Evolutionary conservation across 2,113 vertebrate species (phyloP).

Genomic region (Sardina pilchardus): DNA sequence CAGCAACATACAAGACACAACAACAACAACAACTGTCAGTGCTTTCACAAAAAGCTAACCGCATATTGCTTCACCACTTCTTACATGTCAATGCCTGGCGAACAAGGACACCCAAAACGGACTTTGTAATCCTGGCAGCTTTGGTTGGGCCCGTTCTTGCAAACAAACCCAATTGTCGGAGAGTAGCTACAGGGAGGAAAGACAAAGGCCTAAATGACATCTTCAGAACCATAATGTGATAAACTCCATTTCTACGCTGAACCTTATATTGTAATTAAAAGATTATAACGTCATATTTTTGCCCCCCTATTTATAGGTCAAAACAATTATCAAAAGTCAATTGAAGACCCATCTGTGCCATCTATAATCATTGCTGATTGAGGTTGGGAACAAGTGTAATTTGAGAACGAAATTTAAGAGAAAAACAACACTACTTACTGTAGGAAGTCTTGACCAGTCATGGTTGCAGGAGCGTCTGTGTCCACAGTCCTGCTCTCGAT

Average conservation of each 20-base stretch:
- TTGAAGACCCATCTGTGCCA: background rate
- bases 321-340: background rate
- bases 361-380: background rate
- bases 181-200: slow-evolving; percentile 41
- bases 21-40: too few relatives aligned
- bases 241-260: too few relatives aligned
- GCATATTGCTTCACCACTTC: too few relatives aligned
- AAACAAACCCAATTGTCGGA: slow-evolving; percentile 43
- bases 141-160: background rate
- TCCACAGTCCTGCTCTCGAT: slow-evolving; percentile 44
- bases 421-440: slow-evolving; percentile 32
- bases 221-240: too few relatives aligned
- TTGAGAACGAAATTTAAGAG: too few relatives aligned
- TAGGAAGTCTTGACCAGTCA: slow-evolving; percentile 25
- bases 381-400: too few relatives aligned
- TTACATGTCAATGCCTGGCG: too few relatives aligned
- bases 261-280: too few relatives aligned
- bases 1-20: too few relatives aligned
- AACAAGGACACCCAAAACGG: slow-evolving; percentile 50
- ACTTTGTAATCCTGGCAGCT: slow-evolving; percentile 46
- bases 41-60: too few relatives aligned
- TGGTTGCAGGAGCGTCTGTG: slow-evolving; percentile 24
- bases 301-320: background rate
- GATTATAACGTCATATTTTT: too few relatives aligned
- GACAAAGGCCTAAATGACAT: background rate